phyloP scores from a whole-genome alignment of 30 jellyfish, hydroid and myxozoan genomes.

The Calvadosia cruxmelitensis region DNA sequence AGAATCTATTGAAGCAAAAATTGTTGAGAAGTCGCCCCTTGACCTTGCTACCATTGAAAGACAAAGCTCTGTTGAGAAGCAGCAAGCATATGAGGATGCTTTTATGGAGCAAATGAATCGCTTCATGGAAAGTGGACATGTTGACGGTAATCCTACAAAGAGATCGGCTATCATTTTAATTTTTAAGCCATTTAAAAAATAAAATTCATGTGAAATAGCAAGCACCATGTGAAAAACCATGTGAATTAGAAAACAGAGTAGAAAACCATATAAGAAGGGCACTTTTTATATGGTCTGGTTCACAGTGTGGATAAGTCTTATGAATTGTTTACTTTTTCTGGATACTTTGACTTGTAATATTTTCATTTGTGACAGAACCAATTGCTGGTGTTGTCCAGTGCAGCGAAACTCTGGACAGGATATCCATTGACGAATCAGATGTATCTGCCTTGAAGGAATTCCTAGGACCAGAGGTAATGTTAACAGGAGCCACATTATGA shows the following conservation, averaged over 20 bases:
- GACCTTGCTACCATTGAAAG: slow-evolving; percentile 29
- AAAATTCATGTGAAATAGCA: not conserved
- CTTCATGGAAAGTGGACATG: slow-evolving; percentile 62
- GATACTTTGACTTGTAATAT: not conserved
- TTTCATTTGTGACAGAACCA: slow-evolving; percentile 80
- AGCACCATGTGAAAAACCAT: not conserved
- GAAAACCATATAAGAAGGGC: too few relatives aligned
- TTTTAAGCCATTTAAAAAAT: too few relatives aligned
- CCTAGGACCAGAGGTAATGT: slow-evolving; percentile 88
- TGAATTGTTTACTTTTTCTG: not conserved
- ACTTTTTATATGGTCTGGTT: too few relatives aligned
- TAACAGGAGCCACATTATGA: not conserved
- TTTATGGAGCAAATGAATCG: slow-evolving; percentile 82
- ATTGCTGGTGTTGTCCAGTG: slow-evolving; percentile 66
- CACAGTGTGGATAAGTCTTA: not conserved
- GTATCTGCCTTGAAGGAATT: slow-evolving; percentile 64
- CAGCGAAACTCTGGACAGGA: slow-evolving; percentile 13
- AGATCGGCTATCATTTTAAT: too few relatives aligned
- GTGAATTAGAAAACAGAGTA: too few relatives aligned
- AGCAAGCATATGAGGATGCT: slow-evolving; percentile 83
- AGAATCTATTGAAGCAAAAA: too few relatives aligned
- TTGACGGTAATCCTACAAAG: slow-evolving; percentile 81
- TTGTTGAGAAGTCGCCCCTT: not conserved
- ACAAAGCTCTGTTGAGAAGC: slow-evolving; percentile 72
- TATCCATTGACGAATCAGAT: slow-evolving; percentile 65